phyloP scores from a whole-genome alignment of 2,113 vertebrate species.

The Phycodurus eques region DNA sequence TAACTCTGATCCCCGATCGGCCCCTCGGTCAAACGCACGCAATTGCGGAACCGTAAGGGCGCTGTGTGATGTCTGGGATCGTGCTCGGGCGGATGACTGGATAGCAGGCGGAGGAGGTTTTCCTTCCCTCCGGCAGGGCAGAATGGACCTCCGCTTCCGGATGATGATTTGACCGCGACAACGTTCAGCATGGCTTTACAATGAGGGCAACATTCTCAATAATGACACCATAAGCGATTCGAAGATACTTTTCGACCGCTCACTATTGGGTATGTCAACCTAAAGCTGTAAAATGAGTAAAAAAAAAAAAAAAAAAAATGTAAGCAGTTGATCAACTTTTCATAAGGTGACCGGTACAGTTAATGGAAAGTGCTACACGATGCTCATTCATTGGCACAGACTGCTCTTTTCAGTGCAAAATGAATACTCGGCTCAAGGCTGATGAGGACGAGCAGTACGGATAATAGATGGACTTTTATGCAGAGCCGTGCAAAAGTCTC shows the following conservation, averaged over 20 bases:
- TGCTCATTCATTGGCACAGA: too few species aligned
- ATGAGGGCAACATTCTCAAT: not conserved
- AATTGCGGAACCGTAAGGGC: not conserved
- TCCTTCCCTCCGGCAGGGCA: constrained; percentile 22
- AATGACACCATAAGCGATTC: not conserved
- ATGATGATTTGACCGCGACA: not conserved
- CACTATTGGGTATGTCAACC: not conserved
- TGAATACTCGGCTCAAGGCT: too few species aligned
- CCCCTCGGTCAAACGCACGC: constrained; percentile 41
- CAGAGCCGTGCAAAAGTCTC: too few species aligned
- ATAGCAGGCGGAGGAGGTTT: constrained; percentile 49
- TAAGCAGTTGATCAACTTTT: too few species aligned
- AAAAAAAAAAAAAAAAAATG: not conserved
- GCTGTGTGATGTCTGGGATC: constrained; percentile 27
- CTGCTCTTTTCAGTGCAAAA: too few species aligned
- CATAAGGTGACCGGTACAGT: too few species aligned
- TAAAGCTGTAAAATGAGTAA: not conserved
- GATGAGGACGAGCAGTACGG: too few species aligned
- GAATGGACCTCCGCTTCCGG: constrained; percentile 13
- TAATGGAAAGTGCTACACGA: too few species aligned
- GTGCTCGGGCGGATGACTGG: constrained; percentile 10
- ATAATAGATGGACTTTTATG: too few species aligned
- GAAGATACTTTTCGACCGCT: not conserved
- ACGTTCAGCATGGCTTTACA: not conserved
- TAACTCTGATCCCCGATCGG: constrained; percentile 48